Conservation (phyloP, 1,140 invertebrate genomes). For the Macrosteles quadrilineatus region DNA sequence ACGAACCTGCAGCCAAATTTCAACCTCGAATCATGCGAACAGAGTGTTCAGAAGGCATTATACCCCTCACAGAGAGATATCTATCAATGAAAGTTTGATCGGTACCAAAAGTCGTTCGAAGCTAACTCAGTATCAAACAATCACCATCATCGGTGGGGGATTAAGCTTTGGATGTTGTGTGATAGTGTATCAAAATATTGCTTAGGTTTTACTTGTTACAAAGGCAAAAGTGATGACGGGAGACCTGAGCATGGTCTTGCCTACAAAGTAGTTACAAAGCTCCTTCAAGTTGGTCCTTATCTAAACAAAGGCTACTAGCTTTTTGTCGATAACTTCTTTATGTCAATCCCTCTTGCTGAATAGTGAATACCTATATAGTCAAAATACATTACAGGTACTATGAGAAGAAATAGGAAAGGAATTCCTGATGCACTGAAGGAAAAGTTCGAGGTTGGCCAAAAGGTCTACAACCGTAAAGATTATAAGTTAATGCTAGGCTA, state of each 20-base stretch:
- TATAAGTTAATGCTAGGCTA: background rate
- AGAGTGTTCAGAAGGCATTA: background rate
- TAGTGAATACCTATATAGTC: background rate
- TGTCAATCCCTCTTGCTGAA: background rate
- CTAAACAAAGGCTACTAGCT: background rate
- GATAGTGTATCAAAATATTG: no score
- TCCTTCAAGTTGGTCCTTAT: background rate
- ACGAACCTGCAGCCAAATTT: background rate
- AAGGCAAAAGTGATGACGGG: background rate
- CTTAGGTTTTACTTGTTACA: background rate
- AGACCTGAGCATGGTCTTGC: background rate
- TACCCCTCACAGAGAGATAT: background rate
- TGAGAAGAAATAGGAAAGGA: conserved; percentile 1
- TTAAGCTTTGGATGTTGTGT: background rate
- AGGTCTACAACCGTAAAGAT: background rate
- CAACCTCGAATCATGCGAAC: background rate
- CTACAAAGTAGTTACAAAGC: background rate
- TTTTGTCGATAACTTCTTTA: no score
- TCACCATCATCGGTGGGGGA: no score
- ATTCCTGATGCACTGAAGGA: background rate
- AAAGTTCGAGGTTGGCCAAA: background rate
- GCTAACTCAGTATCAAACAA: background rate
- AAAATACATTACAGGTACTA: background rate
- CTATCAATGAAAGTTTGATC: background rate
- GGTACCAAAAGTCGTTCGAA: background rate